Percentiles rank a stretch among this genome's conserved stretches.
phyloP scores from a whole-genome alignment of 2,888 invertebrate species.

The Trichacis sp. region DNA sequence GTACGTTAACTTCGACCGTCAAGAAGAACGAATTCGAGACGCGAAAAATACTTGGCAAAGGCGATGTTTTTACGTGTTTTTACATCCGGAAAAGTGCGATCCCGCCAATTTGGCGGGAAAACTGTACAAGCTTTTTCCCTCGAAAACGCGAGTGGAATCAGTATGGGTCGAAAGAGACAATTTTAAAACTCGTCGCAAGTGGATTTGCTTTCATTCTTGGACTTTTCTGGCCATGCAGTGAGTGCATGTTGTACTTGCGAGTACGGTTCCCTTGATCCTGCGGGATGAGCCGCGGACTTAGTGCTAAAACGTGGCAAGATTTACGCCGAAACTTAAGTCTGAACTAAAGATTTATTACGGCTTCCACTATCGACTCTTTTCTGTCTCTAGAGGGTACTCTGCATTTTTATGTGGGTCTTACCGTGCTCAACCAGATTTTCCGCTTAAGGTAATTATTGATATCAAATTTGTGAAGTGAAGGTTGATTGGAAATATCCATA shows the following conservation, averaged over 20 bases:
- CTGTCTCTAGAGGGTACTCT: slow-evolving; percentile 48
- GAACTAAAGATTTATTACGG: slow-evolving; percentile 65
- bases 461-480: too few species aligned
- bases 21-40: slow-evolving; percentile 2
- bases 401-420: slow-evolving; percentile 52
- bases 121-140: neutral
- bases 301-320: slow-evolving; percentile 69
- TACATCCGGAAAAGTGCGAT: neutral
- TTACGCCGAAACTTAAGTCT: slow-evolving; percentile 67
- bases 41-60: neutral
- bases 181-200: slow-evolving; percentile 62
- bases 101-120: neutral
- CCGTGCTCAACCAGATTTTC: slow-evolving; percentile 21
- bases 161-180: slow-evolving; percentile 55
- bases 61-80: slow-evolving; percentile 2
- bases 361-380: slow-evolving; percentile 42
- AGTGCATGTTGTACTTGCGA: slow-evolving; percentile 47
- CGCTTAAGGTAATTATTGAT: slow-evolving; percentile 29
- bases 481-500: too few species aligned
- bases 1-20: slow-evolving; percentile 29
- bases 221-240: slow-evolving; percentile 45
- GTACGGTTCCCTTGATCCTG: slow-evolving; percentile 63
- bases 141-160: slow-evolving; percentile 49
- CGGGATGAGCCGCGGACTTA: slow-evolving; percentile 67
- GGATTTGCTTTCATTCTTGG: slow-evolving; percentile 56